Evolutionary conservation across 2,797 vertebrate genomes (phyloP).

Genomic region (Sebastes oblongus): DNA sequence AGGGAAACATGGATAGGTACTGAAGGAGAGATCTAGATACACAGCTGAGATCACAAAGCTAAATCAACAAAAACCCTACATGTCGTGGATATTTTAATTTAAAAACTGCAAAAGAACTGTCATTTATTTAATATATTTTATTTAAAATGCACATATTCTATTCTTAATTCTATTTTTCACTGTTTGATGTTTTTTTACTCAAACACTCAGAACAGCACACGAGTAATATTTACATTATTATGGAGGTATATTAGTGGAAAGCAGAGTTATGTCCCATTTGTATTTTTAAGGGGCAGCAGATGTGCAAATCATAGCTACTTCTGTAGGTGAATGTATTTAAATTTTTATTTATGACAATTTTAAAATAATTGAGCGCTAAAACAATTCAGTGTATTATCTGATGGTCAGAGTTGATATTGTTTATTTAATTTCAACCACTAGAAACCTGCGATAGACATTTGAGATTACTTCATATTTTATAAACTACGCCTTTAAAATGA

Average conservation of each 20-base stretch:
- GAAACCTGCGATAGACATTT: not conserved
- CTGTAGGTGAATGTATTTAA: not conserved
- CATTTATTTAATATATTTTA: not conserved
- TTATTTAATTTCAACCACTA: not conserved
- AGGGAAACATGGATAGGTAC: not conserved
- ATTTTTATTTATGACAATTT: not conserved
- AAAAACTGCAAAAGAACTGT: not conserved
- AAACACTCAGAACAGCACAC: no score
- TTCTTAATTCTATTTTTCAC: not conserved
- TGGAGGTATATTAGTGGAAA: not conserved
- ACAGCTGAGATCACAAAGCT: not conserved
- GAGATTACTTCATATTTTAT: not conserved
- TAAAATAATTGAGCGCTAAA: not conserved
- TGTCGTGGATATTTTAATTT: not conserved
- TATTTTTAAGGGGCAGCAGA: not conserved
- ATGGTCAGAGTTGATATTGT: not conserved
- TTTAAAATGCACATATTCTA: not conserved
- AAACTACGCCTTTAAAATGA: not conserved
- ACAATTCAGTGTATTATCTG: not conserved
- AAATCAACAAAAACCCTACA: not conserved
- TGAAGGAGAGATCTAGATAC: not conserved
- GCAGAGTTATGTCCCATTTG: not conserved
- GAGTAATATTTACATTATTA: not conserved
- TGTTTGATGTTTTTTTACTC: not conserved
- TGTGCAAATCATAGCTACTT: not conserved